phyloP scores from a whole-genome alignment of 2,113 vertebrate genomes.

The Antigone vipio region DNA sequence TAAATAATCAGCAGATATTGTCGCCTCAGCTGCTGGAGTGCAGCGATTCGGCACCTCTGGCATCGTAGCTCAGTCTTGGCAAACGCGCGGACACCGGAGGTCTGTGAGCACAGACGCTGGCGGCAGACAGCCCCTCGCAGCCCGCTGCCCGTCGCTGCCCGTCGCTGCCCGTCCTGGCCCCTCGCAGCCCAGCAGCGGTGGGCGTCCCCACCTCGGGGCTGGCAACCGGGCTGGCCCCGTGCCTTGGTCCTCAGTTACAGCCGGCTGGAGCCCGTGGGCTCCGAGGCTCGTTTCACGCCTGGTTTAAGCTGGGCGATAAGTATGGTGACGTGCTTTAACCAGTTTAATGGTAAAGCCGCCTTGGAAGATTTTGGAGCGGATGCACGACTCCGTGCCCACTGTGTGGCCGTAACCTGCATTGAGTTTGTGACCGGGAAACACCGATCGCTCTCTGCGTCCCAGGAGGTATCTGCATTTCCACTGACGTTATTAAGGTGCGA shows the following conservation, averaged over 20 bases:
- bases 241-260: background rate
- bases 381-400: rapidly evolving
- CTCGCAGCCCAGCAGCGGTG: rapidly evolving
- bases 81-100: background rate
- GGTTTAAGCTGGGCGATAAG: background rate
- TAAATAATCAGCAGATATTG: background rate
- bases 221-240: background rate
- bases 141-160: background rate
- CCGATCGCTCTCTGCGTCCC: too few species aligned
- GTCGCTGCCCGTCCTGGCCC: background rate
- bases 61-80: background rate
- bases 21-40: background rate
- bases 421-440: background rate
- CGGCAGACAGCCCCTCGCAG: background rate
- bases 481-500: rapidly evolving
- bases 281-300: background rate
- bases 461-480: background rate
- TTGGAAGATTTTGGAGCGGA: background rate
- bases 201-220: too few species aligned
- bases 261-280: background rate
- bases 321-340: background rate
- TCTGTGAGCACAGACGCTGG: background rate
- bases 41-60: background rate
- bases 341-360: background rate
- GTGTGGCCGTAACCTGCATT: rapidly evolving